phyloP scores from a whole-genome alignment of 2,797 vertebrate species.

The Coccyzus lansbergi region DNA sequence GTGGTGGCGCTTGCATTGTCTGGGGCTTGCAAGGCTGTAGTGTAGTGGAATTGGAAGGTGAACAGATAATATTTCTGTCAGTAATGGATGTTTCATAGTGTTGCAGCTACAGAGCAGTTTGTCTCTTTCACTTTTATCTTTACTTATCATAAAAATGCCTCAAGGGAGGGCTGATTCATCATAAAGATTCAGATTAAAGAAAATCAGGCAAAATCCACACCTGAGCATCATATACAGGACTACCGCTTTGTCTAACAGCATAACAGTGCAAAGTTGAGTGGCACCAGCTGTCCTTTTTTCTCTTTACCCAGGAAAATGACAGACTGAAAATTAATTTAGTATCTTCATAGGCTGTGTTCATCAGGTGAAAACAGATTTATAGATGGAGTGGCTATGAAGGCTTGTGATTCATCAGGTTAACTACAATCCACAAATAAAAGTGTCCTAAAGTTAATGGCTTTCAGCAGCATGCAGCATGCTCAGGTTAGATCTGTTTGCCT shows the following conservation, averaged over 20 bases:
- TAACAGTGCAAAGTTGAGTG: not conserved
- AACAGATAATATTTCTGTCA: not conserved
- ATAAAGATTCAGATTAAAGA: not conserved
- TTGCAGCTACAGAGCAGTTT: not conserved
- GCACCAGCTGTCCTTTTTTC: not conserved
- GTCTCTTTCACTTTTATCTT: not conserved
- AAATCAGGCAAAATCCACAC: not conserved
- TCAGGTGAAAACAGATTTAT: not conserved
- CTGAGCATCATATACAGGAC: not conserved
- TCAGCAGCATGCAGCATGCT: not conserved
- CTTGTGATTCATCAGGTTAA: constrained; percentile 14
- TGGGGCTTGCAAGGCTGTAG: not conserved
- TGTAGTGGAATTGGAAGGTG: not conserved
- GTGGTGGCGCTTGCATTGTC: not conserved
- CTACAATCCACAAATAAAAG: not conserved
- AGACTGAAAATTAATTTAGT: not conserved
- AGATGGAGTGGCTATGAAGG: not conserved
- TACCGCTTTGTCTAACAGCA: not conserved
- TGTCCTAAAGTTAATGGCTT: constrained; percentile 16
- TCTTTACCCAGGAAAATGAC: not conserved
- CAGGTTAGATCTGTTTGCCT: constrained; percentile 51
- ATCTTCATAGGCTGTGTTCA: not conserved
- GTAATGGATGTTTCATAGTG: not conserved
- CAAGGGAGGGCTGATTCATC: not conserved
- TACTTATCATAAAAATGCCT: not conserved